Conservation (phyloP, 2,888 invertebrate species). For the Meandrusa payeni region DNA sequence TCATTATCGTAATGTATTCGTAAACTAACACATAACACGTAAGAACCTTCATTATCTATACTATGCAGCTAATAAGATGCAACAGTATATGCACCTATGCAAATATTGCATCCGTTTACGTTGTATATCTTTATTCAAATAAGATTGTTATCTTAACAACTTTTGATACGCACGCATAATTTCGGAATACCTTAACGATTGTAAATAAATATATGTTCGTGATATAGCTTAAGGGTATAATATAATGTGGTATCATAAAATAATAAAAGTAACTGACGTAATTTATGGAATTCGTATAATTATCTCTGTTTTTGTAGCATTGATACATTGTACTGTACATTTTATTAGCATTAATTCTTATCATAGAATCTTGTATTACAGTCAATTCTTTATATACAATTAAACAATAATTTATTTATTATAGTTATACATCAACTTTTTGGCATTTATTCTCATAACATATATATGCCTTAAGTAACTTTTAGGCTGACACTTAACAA, state of each 20-base stretch:
- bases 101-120: not conserved
- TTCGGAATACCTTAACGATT: too few species aligned
- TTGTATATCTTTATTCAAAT: not conserved
- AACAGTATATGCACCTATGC: not conserved
- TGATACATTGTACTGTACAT: conserved; percentile 17
- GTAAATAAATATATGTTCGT: too few species aligned
- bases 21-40: too few species aligned
- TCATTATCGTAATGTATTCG: too few species aligned
- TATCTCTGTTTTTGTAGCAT: conserved; percentile 12
- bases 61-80: not conserved
- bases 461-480: too few species aligned
- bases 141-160: too few species aligned
- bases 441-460: conserved; percentile 1
- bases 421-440: conserved; percentile 2
- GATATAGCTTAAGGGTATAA: conserved; percentile 2
- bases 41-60: too few species aligned
- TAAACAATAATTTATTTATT: not conserved
- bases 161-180: too few species aligned
- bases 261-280: conserved; percentile 18
- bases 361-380: not conserved
- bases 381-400: not conserved
- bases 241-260: conserved; percentile 9
- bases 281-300: conserved; percentile 13
- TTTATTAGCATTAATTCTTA: conserved; percentile 14
- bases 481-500: too few species aligned